Evolutionary conservation across 2,113 vertebrate genomes (phyloP), one percentile per base, ranked within the genome.

Genomic region (Callopanchax toddi): DNA sequence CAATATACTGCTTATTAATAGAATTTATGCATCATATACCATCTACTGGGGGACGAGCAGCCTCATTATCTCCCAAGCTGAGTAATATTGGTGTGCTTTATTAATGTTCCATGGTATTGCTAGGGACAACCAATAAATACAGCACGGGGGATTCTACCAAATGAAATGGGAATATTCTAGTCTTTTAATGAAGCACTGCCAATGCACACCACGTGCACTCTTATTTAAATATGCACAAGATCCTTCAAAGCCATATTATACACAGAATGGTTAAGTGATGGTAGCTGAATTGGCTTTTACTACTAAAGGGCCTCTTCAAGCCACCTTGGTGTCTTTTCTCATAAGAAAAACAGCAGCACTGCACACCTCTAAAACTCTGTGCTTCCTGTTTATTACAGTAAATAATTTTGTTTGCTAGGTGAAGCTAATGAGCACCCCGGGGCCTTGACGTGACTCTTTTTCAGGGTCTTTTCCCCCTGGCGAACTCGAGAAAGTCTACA

Each of bases 1-100:
- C 81, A 85, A 88, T 86, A 85, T 63, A 80, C 71, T 80, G 83
- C 91, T 86, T 89, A 89, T 92, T 90, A 90, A 89, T 89, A 83
- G 60, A 92, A 90, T 91, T 86, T 86, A 91, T 89, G 86, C 87
- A 74, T 71, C 55, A 81, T 77, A 82, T 86, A 89, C 67, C 52
- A 17, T 77, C 74, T 86, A 85, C 74, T 81, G 67, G 12, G 75
- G 74, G 79, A 84, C 34, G 44, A 36, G 65, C 60, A 67, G 60
- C 75, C 86, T 92, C 89, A 91, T 92, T 89, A 91, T 82, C 74
- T 58, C 77, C 76, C 81, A 57, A 72, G 80, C 83, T 73, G 84
- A 83, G 86, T 79, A 71, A 86, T 85, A 85, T 84, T 78, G 81
- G 70, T 86, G 74, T 83, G 68, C 68, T 82, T 89, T 90, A 89